Conservation (phyloP, 2,797 vertebrate species). For the Gouania willdenowi region DNA sequence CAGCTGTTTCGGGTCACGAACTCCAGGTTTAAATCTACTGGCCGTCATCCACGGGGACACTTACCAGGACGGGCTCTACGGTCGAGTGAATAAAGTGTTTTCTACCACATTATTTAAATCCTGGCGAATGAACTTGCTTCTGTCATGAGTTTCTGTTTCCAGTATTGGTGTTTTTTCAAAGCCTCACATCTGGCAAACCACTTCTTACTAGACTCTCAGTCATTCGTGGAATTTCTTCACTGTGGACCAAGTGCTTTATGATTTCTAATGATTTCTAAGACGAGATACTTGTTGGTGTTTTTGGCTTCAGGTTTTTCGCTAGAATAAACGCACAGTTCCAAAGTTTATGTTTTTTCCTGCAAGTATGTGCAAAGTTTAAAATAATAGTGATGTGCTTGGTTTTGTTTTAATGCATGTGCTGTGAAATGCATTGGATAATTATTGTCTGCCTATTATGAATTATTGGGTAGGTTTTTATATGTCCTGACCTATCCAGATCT, state of each 20-base stretch:
- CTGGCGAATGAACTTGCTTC: conserved; percentile 15
- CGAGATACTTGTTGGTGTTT: conserved; percentile 7
- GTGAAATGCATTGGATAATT: no score
- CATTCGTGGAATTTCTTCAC: conserved; percentile 40
- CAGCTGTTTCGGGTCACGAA: conserved; percentile 8
- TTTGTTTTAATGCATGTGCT: no score
- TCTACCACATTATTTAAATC: conserved; percentile 35
- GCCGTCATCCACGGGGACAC: conserved; percentile 2
- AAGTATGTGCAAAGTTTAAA: no score
- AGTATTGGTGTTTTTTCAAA: conserved; percentile 44
- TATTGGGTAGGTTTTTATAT: no score
- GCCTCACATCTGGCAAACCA: conserved; percentile 36
- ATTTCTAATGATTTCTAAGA: conserved; percentile 26
- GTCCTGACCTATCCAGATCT: no score
- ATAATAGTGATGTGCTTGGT: no score
- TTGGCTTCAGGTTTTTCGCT: neutral
- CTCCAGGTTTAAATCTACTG: conserved; percentile 15
- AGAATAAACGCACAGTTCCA: no score
- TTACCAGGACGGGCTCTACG: conserved; percentile 21
- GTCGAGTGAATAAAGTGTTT: conserved; percentile 2
- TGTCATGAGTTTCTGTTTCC: conserved; percentile 35
- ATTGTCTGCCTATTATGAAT: no score
- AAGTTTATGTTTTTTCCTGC: no score
- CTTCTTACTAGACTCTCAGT: conserved; percentile 27
- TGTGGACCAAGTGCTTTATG: conserved; percentile 22